Base-by-base conservation (phyloP, 2,113 vertebrate genomes). In the Himantopus leucocephalus region DNA sequence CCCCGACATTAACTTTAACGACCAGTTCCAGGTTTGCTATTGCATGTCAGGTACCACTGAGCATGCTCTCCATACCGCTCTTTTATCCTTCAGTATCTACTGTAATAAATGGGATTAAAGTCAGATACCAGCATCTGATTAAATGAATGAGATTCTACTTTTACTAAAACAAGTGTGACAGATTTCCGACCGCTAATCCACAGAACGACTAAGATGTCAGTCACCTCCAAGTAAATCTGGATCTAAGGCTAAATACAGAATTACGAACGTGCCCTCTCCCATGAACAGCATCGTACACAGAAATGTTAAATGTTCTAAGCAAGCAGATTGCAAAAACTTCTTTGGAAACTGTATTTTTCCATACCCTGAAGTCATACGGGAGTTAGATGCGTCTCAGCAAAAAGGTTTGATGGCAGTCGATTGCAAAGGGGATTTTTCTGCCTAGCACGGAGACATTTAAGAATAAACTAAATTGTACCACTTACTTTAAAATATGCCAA, bases 261-360 rank as follows among this genome's bases (percentile, higher is more conserved):
- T 35, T 71, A 52, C 0, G 0, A 53, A 79, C 0, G 0, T 73
- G 23, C 13, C 78, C 53, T 50, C 24, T 71, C 37, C 77, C 8
- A 9, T 55, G 24, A 68, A 48, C 41, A 73, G 63, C 74, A 79
- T n/a, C 4, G 0, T 17, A 48, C 27, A 80, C 52, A 70, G 23
- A 60, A 22, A 70, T 92, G 92, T 92, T 45, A 72, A 58, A 83
- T 26, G 48, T 37, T 92, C 66, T 34, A 68, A 50, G 91, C 81
- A 93, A 85, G 24, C 32, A 85, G 47, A 71, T 82, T 90, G 90
- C 55, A 71, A 89, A 77, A 96, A 94, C 92, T 94, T 95, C 72
- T 48, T 64, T 23, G 30, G 78, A 76, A 89, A 71, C 66, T 11
- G 80, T 59, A 50, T 90, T 85, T 92, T 94, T 95, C 87, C 55